Evolutionary conservation across 2,888 invertebrate genomes (phyloP), one percentile per base, ranked within the genome.

Genomic region (Acleris literana): DNA sequence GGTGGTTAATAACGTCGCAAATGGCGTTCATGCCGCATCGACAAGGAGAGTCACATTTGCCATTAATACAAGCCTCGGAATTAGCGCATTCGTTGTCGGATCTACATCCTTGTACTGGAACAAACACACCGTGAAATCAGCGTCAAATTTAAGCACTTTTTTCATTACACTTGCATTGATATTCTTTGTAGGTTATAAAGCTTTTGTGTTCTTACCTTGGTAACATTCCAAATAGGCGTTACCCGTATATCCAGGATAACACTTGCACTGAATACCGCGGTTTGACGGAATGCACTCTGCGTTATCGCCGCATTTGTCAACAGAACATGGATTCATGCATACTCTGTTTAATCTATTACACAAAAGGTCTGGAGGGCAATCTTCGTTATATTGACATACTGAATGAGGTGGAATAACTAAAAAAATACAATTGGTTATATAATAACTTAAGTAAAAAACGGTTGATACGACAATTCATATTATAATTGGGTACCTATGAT

Each of bases 371-470:
- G 96, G 96, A 63, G 97, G 97, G 82, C 97, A 98, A 79, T 97
- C 97, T 92, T 97, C 97, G 79, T 97, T 97, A 86, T 97, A 97
- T 83, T 97, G 97, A 82, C 97, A 97, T 60, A 97, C 94, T 72
- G 90, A 88, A 75, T 83, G 82, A 57, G 84, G 70, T 70, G 81
- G 76, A 71, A 79, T 76, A 49, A 88, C 88, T 89, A 87, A 83
- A 88, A 86, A 56, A 22, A 56, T 54, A 55, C n/a, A 55, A 44
- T 49, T n/a, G 3, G 0, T 16, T 25, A 52, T 3, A 4, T 49
- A 17, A 25, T 52, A 7, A 48, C 7, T n/a, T 18, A 18, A 20
- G n/a, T 17, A 11, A 9, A 13, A 20, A 2, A 49, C 20, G 49
- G 7, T 49, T 20, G 17, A 20, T 20, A 17, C 16, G 46, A 39